A percentile compares a stretch with the other conserved stretches of the same genome.
Evolutionary conservation across 2,888 invertebrate species (phyloP).

Genomic region (Pogonocherus hispidulus): DNA sequence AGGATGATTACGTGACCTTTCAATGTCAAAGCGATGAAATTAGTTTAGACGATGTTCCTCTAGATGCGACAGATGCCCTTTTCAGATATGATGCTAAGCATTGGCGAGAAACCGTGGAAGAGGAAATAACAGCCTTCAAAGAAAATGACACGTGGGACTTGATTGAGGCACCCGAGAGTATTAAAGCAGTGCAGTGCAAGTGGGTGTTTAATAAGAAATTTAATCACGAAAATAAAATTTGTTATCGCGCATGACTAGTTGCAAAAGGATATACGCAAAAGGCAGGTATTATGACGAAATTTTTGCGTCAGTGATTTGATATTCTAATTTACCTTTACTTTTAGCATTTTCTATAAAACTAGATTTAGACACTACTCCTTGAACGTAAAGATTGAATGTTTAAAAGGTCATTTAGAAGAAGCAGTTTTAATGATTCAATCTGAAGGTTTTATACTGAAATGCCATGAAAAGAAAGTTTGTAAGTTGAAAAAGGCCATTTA

Average conservation of each 20-base stretch:
- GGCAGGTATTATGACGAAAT: slow-evolving; percentile 35
- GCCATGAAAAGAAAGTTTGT: slow-evolving; percentile 24
- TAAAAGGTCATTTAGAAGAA: slow-evolving; percentile 49
- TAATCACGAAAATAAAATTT: slow-evolving; percentile 9
- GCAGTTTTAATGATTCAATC: slow-evolving; percentile 50
- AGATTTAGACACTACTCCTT: slow-evolving; percentile 25
- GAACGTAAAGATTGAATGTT: slow-evolving; percentile 58
- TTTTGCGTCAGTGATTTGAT: slow-evolving; percentile 39
- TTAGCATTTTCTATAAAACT: slow-evolving; percentile 27
- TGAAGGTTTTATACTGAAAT: slow-evolving; percentile 38
- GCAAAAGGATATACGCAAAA: slow-evolving; percentile 40
- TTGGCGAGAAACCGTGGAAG: slow-evolving; percentile 8
- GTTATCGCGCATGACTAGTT: slow-evolving; percentile 32
- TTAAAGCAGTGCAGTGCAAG: slow-evolving; percentile 14
- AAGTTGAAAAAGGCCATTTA: slow-evolving; percentile 55
- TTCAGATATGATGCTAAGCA: neutral
- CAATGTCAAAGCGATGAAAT: neutral
- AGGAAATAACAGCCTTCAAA: slow-evolving; percentile 4
- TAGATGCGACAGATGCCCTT: slow-evolving; percentile 5
- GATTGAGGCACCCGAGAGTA: neutral
- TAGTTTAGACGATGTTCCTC: neutral
- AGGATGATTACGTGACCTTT: slow-evolving; percentile 7
- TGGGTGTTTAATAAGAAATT: slow-evolving; percentile 17
- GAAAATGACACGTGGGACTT: slow-evolving; percentile 14
- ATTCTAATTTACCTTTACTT: slow-evolving; percentile 20